Conservation (phyloP, 2,113 vertebrate genomes). For the Sinocyclocheilus maitianheensis region DNA sequence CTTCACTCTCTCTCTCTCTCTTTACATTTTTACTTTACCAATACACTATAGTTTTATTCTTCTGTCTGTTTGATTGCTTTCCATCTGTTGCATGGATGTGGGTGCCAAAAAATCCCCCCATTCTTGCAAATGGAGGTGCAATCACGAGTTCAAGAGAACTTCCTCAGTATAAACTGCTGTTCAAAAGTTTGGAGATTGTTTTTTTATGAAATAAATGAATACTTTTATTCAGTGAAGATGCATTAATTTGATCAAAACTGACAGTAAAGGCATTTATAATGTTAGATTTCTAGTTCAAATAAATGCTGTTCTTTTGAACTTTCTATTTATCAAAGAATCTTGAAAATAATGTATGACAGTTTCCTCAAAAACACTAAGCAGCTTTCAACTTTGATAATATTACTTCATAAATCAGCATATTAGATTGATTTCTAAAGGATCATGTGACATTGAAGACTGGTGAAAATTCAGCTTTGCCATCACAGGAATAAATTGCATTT, state of each 20-base stretch:
- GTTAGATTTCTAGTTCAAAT: background rate
- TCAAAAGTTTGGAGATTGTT: constrained; percentile 8
- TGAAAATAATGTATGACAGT: background rate
- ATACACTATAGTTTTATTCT: constrained; percentile 28
- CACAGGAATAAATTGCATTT: background rate
- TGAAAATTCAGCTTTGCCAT: too few species aligned
- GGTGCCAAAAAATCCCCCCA: constrained; percentile 16
- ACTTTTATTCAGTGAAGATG: background rate
- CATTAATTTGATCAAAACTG: background rate
- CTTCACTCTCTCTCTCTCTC: constrained; percentile 20
- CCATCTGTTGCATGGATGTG: constrained; percentile 43
- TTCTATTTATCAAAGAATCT: background rate
- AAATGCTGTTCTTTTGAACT: background rate
- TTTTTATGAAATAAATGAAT: background rate
- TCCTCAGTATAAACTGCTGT: constrained; percentile 25
- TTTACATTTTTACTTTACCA: constrained; percentile 50
- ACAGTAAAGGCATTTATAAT: background rate
- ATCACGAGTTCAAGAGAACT: background rate
- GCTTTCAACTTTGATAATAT: background rate
- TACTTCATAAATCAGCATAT: background rate
- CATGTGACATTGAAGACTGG: background rate
- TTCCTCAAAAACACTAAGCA: background rate
- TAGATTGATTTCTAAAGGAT: background rate
- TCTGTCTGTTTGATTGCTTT: constrained; percentile 45
- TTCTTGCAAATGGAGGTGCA: constrained; percentile 30